These are phyloP conservation scores for Chroicocephalus ridibundus DNA, from an alignment of 2,113 vertebrate genomes.

Conservation along the genomic window DNA sequence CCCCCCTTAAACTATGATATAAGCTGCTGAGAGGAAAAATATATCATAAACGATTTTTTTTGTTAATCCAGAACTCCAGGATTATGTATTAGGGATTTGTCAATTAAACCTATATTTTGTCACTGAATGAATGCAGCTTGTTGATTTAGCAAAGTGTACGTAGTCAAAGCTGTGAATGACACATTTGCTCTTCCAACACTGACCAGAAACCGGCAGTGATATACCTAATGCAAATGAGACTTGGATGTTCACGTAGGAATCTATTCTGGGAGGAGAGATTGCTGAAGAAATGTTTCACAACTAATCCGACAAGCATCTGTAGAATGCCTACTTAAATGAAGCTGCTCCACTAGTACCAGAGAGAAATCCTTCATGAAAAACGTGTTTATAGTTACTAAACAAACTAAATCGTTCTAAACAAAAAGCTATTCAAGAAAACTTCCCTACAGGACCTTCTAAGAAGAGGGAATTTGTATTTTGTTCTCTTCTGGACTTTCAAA, in stretches of 20 bases:
- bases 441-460: not conserved
- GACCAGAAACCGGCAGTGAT: not conserved
- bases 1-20: accelerated
- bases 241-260: not conserved
- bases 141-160: not conserved
- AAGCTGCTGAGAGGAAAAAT: not conserved
- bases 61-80: not conserved
- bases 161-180: not conserved
- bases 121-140: not conserved
- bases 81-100: not conserved
- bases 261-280: not conserved
- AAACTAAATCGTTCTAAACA: not conserved
- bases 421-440: not conserved
- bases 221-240: not conserved
- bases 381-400: not conserved
- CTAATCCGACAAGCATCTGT: not conserved
- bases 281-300: not conserved
- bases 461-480: not conserved
- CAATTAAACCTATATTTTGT: not conserved
- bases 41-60: not conserved
- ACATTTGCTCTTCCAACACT: not conserved
- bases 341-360: not conserved
- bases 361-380: not conserved
- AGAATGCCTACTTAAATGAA: not conserved
- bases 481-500: not conserved